phyloP scores from a whole-genome alignment of 2,113 vertebrate genomes.

The Saccopteryx bilineata region DNA sequence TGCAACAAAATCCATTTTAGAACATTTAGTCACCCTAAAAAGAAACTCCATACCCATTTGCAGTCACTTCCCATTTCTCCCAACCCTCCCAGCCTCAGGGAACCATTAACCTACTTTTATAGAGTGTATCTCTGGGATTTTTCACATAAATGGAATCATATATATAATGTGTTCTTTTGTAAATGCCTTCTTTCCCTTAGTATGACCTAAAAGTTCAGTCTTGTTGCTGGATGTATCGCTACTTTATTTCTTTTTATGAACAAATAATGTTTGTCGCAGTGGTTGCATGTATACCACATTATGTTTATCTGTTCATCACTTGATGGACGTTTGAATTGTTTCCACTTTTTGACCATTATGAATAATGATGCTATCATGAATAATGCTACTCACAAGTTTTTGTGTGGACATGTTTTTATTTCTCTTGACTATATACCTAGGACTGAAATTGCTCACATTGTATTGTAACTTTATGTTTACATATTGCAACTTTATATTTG shows the following conservation, averaged over 20 bases:
- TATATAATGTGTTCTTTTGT: background rate
- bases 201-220: background rate
- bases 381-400: background rate
- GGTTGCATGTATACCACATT: background rate
- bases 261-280: background rate
- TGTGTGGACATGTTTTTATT: constrained; percentile 16
- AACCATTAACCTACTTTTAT: constrained; percentile 49
- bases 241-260: constrained; percentile 53
- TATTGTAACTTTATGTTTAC: constrained; percentile 13
- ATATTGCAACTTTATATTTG: constrained; percentile 24
- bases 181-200: background rate
- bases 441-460: constrained; percentile 24
- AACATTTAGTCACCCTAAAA: constrained; percentile 55
- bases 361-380: background rate
- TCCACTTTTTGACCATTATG: background rate
- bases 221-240: background rate
- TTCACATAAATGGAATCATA: background rate
- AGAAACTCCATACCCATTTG: constrained; percentile 35
- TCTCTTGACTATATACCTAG: constrained; percentile 20
- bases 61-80: constrained; percentile 34
- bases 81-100: background rate
- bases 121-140: constrained; percentile 16
- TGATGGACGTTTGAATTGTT: constrained; percentile 32
- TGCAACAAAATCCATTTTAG: constrained; percentile 46
- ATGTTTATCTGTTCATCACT: background rate